Conservation (phyloP, 2,113 vertebrate genomes). For the Accipiter virgatus region DNA sequence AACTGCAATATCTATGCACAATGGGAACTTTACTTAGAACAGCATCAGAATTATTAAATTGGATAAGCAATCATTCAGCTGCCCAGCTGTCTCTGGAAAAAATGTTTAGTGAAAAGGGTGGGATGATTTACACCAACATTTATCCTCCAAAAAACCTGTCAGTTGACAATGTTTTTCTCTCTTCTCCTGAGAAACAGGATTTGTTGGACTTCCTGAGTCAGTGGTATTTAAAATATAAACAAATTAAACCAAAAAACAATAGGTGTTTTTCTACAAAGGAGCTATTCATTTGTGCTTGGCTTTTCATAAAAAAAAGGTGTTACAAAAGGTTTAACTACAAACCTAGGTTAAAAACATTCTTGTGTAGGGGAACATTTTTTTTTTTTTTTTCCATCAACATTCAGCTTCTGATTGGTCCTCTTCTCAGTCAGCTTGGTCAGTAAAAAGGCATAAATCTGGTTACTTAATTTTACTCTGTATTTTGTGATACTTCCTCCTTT, state of each 20-base stretch:
- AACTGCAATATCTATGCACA: background rate
- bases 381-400: background rate
- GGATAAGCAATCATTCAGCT: background rate
- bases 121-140: background rate
- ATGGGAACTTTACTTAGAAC: background rate
- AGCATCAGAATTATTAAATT: background rate
- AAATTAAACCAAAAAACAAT: slow-evolving; percentile 11
- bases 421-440: background rate
- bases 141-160: background rate
- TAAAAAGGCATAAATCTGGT: background rate
- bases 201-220: slow-evolving; percentile 19
- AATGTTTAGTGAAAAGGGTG: background rate
- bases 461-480: background rate
- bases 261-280: background rate
- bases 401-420: background rate
- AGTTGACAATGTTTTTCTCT: slow-evolving; percentile 26
- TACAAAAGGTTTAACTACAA: background rate
- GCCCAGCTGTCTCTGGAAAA: background rate
- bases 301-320: background rate
- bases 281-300: background rate
- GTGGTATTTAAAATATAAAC: slow-evolving; percentile 40
- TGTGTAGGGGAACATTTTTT: background rate
- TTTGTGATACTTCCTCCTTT: background rate
- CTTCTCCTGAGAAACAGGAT: slow-evolving; percentile 51
- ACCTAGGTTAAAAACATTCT: background rate